phyloP scores from a whole-genome alignment of 2,888 invertebrate species.

The Vandiemenella viatica region DNA sequence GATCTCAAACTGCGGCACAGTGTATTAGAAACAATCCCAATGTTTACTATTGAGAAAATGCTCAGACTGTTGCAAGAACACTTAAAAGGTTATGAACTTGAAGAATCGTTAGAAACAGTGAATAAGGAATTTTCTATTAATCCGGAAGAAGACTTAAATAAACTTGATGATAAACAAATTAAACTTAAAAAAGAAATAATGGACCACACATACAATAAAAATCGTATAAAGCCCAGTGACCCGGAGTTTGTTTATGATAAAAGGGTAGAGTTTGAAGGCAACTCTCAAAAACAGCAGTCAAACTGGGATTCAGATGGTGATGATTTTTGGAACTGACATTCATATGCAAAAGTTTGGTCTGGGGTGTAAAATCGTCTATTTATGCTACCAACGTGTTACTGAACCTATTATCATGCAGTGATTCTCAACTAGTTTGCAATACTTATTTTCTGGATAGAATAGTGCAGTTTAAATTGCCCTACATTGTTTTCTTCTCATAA shows the following conservation, averaged over 20 bases:
- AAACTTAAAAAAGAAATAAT: slow-evolving; percentile 32
- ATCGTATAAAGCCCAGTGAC: slow-evolving; percentile 29
- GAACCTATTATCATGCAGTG: too few relatives aligned
- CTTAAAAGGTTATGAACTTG: slow-evolving; percentile 26
- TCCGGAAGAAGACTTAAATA: slow-evolving; percentile 33
- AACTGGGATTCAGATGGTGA: slow-evolving; percentile 26
- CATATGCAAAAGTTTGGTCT: too few relatives aligned
- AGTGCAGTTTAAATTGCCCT: too few relatives aligned
- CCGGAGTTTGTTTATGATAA: slow-evolving; percentile 32
- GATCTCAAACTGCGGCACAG: slow-evolving; percentile 28
- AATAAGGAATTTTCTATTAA: slow-evolving; percentile 27
- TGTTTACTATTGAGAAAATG: slow-evolving; percentile 29
- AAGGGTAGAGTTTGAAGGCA: slow-evolving; percentile 26
- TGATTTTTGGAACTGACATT: slow-evolving; percentile 15
- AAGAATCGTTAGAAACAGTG: slow-evolving; percentile 25
- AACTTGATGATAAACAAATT: slow-evolving; percentile 28
- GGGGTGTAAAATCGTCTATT: too few relatives aligned
- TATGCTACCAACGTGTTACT: too few relatives aligned
- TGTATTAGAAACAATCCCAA: slow-evolving; percentile 26
- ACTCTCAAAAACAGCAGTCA: slow-evolving; percentile 23
- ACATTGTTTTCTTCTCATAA: too few relatives aligned
- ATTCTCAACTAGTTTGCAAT: too few relatives aligned
- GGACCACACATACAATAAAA: slow-evolving; percentile 30
- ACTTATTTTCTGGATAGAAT: too few relatives aligned
- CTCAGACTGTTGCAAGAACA: slow-evolving; percentile 30